Percentiles rank a stretch among this genome's conserved stretches.
phyloP scores from a whole-genome alignment of 2,797 vertebrate species.

The Crenichthys baileyi region DNA sequence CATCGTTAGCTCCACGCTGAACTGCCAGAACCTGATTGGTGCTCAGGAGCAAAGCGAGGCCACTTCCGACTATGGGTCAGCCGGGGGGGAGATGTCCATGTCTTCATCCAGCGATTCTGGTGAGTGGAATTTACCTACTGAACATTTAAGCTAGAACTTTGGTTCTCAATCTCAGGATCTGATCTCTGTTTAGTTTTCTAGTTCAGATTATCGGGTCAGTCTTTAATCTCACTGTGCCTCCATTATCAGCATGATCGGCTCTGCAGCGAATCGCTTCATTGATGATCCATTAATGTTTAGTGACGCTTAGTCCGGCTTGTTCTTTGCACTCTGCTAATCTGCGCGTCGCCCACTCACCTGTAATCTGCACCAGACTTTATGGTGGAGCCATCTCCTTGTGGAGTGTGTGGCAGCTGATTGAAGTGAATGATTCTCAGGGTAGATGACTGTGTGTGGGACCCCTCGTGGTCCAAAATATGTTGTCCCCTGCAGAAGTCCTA shows the following conservation, averaged over 20 bases:
- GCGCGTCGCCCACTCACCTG: slow-evolving; percentile 8
- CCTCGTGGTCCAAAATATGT: too few species aligned
- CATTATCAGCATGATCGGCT: slow-evolving; percentile 8
- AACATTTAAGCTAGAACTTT: too few species aligned
- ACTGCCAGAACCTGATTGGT: slow-evolving; percentile 75
- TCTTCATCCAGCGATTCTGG: slow-evolving; percentile 83
- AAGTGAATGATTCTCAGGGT: slow-evolving; percentile 22
- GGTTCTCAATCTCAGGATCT: too few species aligned
- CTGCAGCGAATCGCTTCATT: slow-evolving; percentile 4
- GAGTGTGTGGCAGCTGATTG: slow-evolving; percentile 6
- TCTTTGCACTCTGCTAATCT: slow-evolving; percentile 50
- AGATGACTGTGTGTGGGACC: not conserved
- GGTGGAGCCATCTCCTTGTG: not conserved
- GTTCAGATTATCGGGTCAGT: not conserved
- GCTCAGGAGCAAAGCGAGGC: slow-evolving; percentile 68
- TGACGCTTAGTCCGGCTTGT: slow-evolving; percentile 23
- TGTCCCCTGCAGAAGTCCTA: not conserved
- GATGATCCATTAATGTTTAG: slow-evolving; percentile 56
- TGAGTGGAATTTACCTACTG: slow-evolving; percentile 53
- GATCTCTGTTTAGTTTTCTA: not conserved
- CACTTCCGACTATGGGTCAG: slow-evolving; percentile 79
- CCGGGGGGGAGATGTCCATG: slow-evolving; percentile 72
- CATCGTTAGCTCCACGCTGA: slow-evolving; percentile 79
- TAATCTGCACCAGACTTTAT: slow-evolving; percentile 24
- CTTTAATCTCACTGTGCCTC: slow-evolving; percentile 4